Base-by-base conservation (phyloP, 2,888 invertebrate species). In the Himalopsyche anomala region DNA sequence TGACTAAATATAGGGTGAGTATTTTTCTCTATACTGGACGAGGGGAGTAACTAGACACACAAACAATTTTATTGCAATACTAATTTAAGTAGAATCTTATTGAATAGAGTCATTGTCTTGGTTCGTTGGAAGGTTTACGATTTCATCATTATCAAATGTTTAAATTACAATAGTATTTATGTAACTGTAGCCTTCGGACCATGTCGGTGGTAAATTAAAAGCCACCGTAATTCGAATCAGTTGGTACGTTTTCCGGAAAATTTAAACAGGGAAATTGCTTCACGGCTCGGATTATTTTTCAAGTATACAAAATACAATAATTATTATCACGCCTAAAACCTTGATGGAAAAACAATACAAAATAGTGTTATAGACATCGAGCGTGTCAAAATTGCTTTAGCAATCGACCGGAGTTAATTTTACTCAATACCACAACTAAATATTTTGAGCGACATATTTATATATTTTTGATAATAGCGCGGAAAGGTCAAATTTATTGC, bases 211-310 rank as follows among this genome's bases (percentile, higher is more conserved):
- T 28, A 62, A 62, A 62, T 62, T 62, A 62, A 56, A 62, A 19
- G 19, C 62, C n/a, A 62, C 6, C 19, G 9, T 62, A 51, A 19
- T 62, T 11, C 11, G 62, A 62, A 28, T 62, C 62, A 51, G 51
- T 51, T 56, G 56, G n/a, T 56, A 56, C 56, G 56, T 56, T 62
- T 62, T 62, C 62, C 62, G 62, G 62, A 62, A 62, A 62, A 62
- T 62, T 62, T 6, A 19, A 62, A 62, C 62, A 62, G 62, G 62
- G 62, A 62, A 62, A 62, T 62, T 62, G 11, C 28, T 62, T 62
- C 62, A 62, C 28, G 62, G 62, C 28, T 62, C 28, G 28, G 62
- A 8, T 11, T 62, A 19, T 62, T 56, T 56, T 62, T 19, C 62
- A 62, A 19, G 62, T 62, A 62, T 19, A 51, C 51, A 19, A 62